A percentile compares a stretch with the other conserved stretches of the same genome.
Evolutionary conservation across 2,888 invertebrate species (phyloP).

Genomic region (Yponomeuta sedellus): DNA sequence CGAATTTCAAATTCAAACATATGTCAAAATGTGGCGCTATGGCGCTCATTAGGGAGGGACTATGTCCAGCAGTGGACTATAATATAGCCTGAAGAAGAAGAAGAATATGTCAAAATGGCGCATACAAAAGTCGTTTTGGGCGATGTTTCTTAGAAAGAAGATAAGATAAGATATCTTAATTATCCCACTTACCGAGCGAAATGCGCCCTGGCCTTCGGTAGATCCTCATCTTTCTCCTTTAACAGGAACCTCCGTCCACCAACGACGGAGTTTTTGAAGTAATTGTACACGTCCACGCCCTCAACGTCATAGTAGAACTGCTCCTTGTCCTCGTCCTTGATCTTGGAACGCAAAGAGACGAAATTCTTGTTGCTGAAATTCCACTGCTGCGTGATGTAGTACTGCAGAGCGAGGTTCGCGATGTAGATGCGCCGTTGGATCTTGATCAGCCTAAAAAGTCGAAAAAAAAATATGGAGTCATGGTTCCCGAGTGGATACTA

Average conservation of each 20-base stretch:
- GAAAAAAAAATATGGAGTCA: neutral
- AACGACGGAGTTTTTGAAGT: slow-evolving; percentile 69
- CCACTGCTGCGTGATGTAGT: slow-evolving; percentile 88
- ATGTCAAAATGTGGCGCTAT: too few relatives aligned
- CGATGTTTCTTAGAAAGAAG: too few relatives aligned
- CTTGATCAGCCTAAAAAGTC: slow-evolving; percentile 81
- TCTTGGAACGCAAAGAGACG: slow-evolving; percentile 60
- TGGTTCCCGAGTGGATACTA: too few relatives aligned
- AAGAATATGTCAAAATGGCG: too few relatives aligned
- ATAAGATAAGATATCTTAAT: too few relatives aligned
- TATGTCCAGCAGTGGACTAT: too few relatives aligned
- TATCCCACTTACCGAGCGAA: slow-evolving; percentile 55
- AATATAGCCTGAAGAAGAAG: too few relatives aligned
- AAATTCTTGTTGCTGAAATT: slow-evolving; percentile 81
- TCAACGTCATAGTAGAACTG: slow-evolving; percentile 78
- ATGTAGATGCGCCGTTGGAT: slow-evolving; percentile 88
- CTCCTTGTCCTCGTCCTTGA: slow-evolving; percentile 67
- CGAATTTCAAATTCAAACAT: too few relatives aligned
- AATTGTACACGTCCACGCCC: slow-evolving; percentile 67
- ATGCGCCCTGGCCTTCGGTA: slow-evolving; percentile 71
- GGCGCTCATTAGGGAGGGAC: too few relatives aligned
- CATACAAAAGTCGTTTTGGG: too few relatives aligned
- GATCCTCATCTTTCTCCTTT: slow-evolving; percentile 78
- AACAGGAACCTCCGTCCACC: slow-evolving; percentile 81
- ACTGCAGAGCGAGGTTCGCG: slow-evolving; percentile 82